A percentile compares a stretch with the other conserved stretches of the same genome.
Evolutionary conservation across 2,113 vertebrate species (phyloP).

Genomic region (Scomber scombrus): DNA sequence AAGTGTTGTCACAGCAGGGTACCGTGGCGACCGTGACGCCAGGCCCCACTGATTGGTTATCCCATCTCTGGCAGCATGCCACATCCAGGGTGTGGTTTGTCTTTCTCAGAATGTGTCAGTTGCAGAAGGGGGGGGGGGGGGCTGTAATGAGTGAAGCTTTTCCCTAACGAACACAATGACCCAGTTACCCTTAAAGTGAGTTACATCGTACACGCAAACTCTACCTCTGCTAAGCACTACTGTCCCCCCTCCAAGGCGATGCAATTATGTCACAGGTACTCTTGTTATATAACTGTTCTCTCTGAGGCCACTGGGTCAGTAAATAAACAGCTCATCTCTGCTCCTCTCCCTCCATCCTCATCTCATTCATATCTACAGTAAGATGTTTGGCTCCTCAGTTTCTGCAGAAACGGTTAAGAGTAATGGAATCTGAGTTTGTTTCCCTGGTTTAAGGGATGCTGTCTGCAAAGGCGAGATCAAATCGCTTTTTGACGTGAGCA

Average conservation of each 20-base stretch:
- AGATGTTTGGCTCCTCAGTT: conserved; percentile 29
- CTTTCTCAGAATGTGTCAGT: conserved; percentile 77
- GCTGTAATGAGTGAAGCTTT: conserved; percentile 72
- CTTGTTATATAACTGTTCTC: conserved; percentile 83
- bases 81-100: conserved; percentile 64
- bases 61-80: conserved; percentile 63
- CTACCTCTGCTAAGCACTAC: conserved; percentile 70
- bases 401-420: conserved; percentile 37
- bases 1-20: conserved; percentile 42
- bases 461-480: conserved; percentile 58
- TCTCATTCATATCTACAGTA: conserved; percentile 54
- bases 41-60: conserved; percentile 49
- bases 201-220: conserved; percentile 79
- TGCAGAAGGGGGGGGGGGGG: conserved; percentile 28
- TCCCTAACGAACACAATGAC: conserved; percentile 83
- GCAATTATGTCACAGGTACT: conserved; percentile 84
- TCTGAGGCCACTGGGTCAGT: conserved; percentile 81
- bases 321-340: conserved; percentile 74
- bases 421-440: conserved; percentile 30
- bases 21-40: conserved; percentile 58
- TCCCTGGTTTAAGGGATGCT: conserved; percentile 49
- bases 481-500: conserved; percentile 74
- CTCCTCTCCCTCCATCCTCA: conserved; percentile 39
- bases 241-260: conserved; percentile 72
- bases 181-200: conserved; percentile 82